Base-by-base conservation (phyloP, 2,888 invertebrate genomes). In the Lacanobia oleracea region DNA sequence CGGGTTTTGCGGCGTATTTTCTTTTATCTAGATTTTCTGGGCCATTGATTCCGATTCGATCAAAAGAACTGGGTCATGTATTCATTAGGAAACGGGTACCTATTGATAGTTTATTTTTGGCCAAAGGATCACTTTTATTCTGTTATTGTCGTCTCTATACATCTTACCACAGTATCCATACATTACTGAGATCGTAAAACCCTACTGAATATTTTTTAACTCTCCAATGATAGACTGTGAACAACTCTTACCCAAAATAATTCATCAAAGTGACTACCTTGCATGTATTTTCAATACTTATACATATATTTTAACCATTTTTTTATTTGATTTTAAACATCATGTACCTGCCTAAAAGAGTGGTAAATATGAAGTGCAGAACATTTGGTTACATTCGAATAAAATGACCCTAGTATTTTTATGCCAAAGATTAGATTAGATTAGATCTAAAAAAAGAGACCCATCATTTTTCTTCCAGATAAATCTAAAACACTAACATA, bases 401-500 rank as follows among this genome's bases (percentile, higher is more conserved):
- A 37, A 37, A 12, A 5, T 27, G 3, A 27, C 0, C 48, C 14
- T 48, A 48, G 18, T 43, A 16, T 6, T 12, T 45, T 33, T 57
- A 2, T 66, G n/a, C n/a, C 14, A 8, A n/a, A n/a, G n/a, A n/a
- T n/a, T n/a, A n/a, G n/a, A n/a, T n/a, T n/a, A n/a, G n/a, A n/a
- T n/a, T n/a, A n/a, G n/a, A n/a, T 51, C 27, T 33, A 21, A 21
- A 72, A 53, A 56, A 37, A 57, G 33, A 43, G 21, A 54, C 12
- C 54, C 12, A 5, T 50, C 8, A 45, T 60, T 53, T 59, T 37
- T 23, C n/a, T 73, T 8, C 14, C 18, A 45, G 50, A 68, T 77
- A 73, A 67, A 73, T 59, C 57, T 61, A 56, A 71, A 77, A 77
- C n/a, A 43, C 48, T 48, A 40, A 65, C 65, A 81, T 81, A 81